Percentiles rank a stretch among this genome's conserved stretches.
Evolutionary conservation across 2,888 invertebrate species (phyloP).

Genomic region (Gryllus longicercus): DNA sequence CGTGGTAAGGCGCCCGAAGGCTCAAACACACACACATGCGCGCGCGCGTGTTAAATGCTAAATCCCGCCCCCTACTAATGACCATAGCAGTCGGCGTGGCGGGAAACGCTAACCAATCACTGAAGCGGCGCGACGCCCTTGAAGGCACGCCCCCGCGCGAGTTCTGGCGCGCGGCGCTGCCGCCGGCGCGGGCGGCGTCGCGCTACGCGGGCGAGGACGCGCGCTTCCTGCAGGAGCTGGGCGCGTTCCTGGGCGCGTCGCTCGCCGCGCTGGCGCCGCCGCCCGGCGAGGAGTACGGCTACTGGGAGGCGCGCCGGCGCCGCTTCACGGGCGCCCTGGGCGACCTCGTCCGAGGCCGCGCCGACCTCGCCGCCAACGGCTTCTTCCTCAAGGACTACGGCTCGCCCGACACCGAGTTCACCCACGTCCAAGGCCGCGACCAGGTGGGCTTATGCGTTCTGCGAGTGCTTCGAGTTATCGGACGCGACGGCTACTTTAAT

Average conservation of each 20-base stretch:
- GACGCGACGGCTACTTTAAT: too few species aligned
- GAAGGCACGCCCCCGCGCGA: background rate
- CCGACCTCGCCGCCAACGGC: background rate
- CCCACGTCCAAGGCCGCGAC: background rate
- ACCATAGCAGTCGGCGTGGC: too few species aligned
- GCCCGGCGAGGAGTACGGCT: background rate
- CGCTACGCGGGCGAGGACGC: background rate
- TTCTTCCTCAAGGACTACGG: conserved; percentile 17
- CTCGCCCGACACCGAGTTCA: background rate
- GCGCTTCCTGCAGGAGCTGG: background rate
- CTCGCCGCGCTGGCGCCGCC: background rate
- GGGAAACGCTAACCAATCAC: too few species aligned
- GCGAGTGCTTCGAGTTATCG: too few species aligned
- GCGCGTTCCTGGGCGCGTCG: background rate
- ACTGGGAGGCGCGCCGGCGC: background rate
- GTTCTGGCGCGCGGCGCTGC: background rate
- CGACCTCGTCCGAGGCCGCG: background rate
- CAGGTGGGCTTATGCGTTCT: too few species aligned
- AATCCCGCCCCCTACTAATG: too few species aligned
- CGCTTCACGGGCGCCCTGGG: background rate
- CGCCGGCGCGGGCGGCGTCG: background rate
- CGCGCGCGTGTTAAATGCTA: too few species aligned
- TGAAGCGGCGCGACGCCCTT: background rate
- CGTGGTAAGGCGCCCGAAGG: too few species aligned
- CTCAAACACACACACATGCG: too few species aligned